Evolutionary conservation across 37 sponge, comb jelly and placozoan genomes (phyloP).

Genomic region (Mnemiopsis leidyi): DNA sequence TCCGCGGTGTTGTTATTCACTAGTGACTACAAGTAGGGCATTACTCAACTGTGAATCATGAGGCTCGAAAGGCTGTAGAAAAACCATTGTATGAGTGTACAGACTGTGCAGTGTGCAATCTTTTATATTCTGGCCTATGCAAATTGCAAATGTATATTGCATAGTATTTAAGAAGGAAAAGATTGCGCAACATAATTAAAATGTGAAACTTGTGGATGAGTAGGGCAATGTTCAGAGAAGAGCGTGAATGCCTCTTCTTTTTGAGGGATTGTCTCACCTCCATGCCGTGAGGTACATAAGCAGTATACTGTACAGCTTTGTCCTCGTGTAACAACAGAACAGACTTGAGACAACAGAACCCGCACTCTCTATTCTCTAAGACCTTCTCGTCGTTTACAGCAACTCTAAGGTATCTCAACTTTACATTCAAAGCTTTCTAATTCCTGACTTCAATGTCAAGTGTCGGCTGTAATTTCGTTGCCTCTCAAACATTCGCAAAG

Average conservation of each 20-base stretch:
- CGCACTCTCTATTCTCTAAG: background rate
- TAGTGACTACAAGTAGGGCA: no score
- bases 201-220: background rate
- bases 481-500: background rate
- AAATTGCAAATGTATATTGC: background rate
- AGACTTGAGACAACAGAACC: background rate
- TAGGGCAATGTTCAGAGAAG: no score
- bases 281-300: no score
- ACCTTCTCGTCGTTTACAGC: background rate
- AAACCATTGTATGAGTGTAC: no score
- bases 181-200: background rate
- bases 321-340: no score
- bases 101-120: no score
- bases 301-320: no score
- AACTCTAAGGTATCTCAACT: background rate
- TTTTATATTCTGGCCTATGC: background rate
- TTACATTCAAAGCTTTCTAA: background rate
- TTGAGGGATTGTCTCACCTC: no score
- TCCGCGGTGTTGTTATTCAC: no score
- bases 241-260: no score
- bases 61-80: no score
- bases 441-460: background rate
- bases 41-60: no score
- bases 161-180: background rate
- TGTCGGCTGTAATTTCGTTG: background rate